A percentile compares a stretch with the other conserved stretches of the same genome.
These are phyloP conservation scores for Rhagoletis zephyria DNA, from an alignment of 1,140 invertebrate genomes.

Conservation along the genomic window DNA sequence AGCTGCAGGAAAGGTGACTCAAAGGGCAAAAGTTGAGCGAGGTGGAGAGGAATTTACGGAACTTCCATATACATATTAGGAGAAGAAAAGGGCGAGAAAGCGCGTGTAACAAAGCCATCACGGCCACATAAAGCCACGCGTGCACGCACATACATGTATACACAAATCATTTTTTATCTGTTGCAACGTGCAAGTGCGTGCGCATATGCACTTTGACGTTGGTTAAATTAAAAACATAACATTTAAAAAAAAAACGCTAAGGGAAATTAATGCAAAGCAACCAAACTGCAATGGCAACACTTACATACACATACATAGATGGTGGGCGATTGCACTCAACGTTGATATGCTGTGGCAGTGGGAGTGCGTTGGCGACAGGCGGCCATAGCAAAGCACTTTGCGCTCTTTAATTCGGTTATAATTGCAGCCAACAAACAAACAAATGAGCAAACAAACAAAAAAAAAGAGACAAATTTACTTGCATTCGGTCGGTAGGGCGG, in stretches of 20 bases:
- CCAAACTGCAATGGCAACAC: neutral
- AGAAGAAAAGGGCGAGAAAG: conserved; percentile 10
- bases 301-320: neutral
- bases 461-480: conserved; percentile 33
- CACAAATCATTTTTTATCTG: neutral
- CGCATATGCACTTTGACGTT: conserved; percentile 3
- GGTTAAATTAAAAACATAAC: conserved; percentile 6
- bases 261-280: neutral
- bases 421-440: neutral
- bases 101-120: conserved; percentile 28
- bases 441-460: conserved; percentile 24
- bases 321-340: too few species aligned
- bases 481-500: too few species aligned
- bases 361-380: neutral
- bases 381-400: conserved; percentile 19
- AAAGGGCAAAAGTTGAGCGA: too few species aligned
- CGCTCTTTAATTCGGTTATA: conserved; percentile 18
- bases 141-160: neutral
- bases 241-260: neutral
- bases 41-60: too few species aligned
- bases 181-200: conserved; percentile 7
- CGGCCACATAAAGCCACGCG: neutral
- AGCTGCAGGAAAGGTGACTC: too few species aligned
- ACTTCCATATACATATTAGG: neutral
- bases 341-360: neutral